These are phyloP conservation scores for Sweltsa coloradensis DNA, from an alignment of 1,140 invertebrate genomes.

Conservation along the genomic window DNA sequence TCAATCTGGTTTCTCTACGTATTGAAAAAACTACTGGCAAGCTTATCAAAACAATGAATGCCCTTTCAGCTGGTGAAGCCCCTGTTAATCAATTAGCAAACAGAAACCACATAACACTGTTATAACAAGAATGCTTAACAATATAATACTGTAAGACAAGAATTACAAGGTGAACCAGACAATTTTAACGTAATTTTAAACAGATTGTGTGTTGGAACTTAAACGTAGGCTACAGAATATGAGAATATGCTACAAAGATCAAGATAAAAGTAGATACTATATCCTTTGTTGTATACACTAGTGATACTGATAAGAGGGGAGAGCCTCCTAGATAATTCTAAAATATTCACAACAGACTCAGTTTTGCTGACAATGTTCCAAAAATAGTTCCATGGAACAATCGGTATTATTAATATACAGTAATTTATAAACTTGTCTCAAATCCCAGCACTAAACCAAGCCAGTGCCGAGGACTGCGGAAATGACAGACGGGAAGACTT, in stretches of 20 bases:
- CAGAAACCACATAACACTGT: slow-evolving; percentile 5
- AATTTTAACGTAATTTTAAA: not conserved
- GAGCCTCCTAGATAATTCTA: not conserved
- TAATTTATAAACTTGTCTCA: no score
- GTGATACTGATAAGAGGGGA: slow-evolving; percentile 4
- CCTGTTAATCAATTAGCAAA: slow-evolving; percentile 8
- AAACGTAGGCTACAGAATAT: slow-evolving; percentile 5
- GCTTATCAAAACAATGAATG: no score
- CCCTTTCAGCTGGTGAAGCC: slow-evolving; percentile 2
- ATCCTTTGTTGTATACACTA: slow-evolving; percentile 1
- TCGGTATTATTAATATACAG: no score
- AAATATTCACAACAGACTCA: no score
- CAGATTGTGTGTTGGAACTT: slow-evolving; percentile 3
- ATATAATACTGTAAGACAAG: slow-evolving; percentile 12
- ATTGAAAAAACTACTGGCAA: no score
- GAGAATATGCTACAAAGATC: not conserved
- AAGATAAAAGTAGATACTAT: slow-evolving; percentile 4
- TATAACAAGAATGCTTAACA: slow-evolving; percentile 11
- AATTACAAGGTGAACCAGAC: slow-evolving; percentile 5
- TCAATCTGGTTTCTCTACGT: no score
- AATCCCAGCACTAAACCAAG: no score
- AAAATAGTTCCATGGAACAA: no score
- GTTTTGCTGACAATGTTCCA: no score
- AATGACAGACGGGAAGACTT: no score
- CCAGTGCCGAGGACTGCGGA: no score